These are phyloP conservation scores for Cheilosia vulpina DNA, from an alignment of 2,888 invertebrate species.

Conservation along the genomic window DNA sequence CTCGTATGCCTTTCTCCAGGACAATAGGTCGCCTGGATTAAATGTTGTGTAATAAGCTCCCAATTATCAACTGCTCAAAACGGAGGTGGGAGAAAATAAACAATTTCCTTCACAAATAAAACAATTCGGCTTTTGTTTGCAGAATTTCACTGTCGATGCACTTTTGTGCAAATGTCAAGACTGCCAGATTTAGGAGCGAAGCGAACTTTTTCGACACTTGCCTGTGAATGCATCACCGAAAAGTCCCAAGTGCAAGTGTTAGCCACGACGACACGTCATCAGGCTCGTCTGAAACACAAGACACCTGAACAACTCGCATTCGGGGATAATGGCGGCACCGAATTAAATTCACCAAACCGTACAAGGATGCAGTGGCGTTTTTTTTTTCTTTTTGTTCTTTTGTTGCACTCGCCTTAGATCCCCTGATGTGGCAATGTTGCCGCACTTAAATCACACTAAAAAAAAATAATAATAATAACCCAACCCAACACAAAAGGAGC, in stretches of 20 bases:
- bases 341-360: slow-evolving; percentile 66
- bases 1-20: not conserved
- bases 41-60: slow-evolving; percentile 67
- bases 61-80: slow-evolving; percentile 59
- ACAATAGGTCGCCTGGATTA: slow-evolving; percentile 49
- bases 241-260: not conserved
- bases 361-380: slow-evolving; percentile 43
- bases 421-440: slow-evolving; percentile 21
- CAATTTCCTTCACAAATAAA: slow-evolving; percentile 32
- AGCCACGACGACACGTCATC: slow-evolving; percentile 11
- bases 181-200: slow-evolving; percentile 64
- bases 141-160: slow-evolving; percentile 46
- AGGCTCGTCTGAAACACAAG: slow-evolving; percentile 49
- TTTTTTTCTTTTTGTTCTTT: slow-evolving; percentile 11
- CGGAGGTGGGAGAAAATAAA: slow-evolving; percentile 22
- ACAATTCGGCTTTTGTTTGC: slow-evolving; percentile 19
- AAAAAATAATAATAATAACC: not conserved
- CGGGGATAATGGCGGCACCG: slow-evolving; percentile 50
- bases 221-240: slow-evolving; percentile 42
- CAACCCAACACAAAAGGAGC: not conserved
- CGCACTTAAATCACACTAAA: slow-evolving; percentile 55
- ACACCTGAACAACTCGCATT: slow-evolving; percentile 53
- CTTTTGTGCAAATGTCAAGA: slow-evolving; percentile 71
- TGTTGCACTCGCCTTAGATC: slow-evolving; percentile 23
- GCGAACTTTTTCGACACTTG: slow-evolving; percentile 61